Base-by-base conservation (phyloP, 1,140 invertebrate species). In the Penaeus vannamei region DNA sequence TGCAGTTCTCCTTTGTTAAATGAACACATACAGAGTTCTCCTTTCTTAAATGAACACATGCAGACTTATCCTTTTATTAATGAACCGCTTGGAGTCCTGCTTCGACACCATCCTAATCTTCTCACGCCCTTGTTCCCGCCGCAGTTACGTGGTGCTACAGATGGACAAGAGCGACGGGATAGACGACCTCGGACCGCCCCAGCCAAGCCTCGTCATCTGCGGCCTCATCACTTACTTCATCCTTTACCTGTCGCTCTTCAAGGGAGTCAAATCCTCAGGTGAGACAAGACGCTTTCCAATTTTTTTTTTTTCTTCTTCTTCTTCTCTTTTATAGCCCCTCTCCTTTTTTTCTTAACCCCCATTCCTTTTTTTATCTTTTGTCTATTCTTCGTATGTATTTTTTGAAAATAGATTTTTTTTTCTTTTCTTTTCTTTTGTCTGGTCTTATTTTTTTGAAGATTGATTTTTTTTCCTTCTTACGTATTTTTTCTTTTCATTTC, bases 231-330 rank as follows among this genome's bases (percentile, higher is more conserved):
- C 92, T 53, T 94, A 94, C 92, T 86, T 93, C 84, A 92, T 95
- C 29, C 93, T 94, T 83, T 94, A 94, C 91, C 92, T 95, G 26
- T 94, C 94, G 14, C 93, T 94, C 66, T 94, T 94, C 92, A 95
- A 94, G 91, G 94, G 94, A 76, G 94, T 95, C 62, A 94, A 94
- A 91, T 94, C 94, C 85, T 94, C 94, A 53, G 94, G 94, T 92
- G 93, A 94, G 90, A 92, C 86, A 92, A 53, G 66, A 26, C 12
- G 66, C 23, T 1, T 32, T 72, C 0, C 19, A 1, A 17, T 23
- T 72, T 72, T 72, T 32, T 32, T 72, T 72, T 32, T 72, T 14
- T 23, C 32, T 20, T 26, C 14, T 59, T n/a, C 64, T 23, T 26
- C 53, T 53, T 14, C 12, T 26, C 26, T 87, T 22, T 32, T 42